These are phyloP conservation scores for Eupeodes latifasciatus DNA, from an alignment of 2,888 invertebrate genomes.

Conservation along the genomic window DNA sequence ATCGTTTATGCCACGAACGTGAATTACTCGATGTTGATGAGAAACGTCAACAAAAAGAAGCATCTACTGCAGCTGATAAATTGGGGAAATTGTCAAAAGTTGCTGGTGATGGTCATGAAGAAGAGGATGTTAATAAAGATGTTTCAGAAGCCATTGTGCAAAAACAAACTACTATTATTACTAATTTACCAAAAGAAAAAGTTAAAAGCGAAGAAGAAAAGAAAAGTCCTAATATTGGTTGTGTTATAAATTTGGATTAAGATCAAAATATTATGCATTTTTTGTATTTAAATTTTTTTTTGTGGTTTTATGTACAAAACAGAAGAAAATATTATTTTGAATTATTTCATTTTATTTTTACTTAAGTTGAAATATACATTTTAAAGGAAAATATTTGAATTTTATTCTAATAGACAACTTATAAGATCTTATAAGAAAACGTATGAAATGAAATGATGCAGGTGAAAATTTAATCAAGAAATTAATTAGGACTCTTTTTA, in stretches of 20 bases:
- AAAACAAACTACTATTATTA: not conserved
- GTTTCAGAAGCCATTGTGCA: slow-evolving; percentile 6
- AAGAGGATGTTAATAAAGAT: too few species aligned
- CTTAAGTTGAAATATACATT: slow-evolving; percentile 10
- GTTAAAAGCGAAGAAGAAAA: slow-evolving; percentile 34
- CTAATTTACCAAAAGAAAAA: slow-evolving; percentile 38
- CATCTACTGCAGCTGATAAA: slow-evolving; percentile 41
- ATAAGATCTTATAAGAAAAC: too few species aligned
- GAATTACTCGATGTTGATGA: slow-evolving; percentile 82
- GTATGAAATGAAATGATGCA: too few species aligned
- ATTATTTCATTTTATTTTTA: slow-evolving; percentile 15
- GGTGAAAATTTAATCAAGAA: too few species aligned
- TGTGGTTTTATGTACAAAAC: slow-evolving; percentile 35
- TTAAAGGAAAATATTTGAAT: not conserved
- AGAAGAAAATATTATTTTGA: not conserved
- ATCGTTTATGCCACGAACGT: slow-evolving; percentile 87
- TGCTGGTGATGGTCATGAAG: too few species aligned
- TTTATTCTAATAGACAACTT: not conserved
- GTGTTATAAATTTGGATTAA: slow-evolving; percentile 65
- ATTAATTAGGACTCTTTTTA: too few species aligned
- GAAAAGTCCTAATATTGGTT: slow-evolving; percentile 46
- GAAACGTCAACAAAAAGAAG: slow-evolving; percentile 53
- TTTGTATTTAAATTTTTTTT: too few species aligned
- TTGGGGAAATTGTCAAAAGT: slow-evolving; percentile 11
- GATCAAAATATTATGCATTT: slow-evolving; percentile 46